These are phyloP conservation scores for Malurus melanocephalus DNA, from an alignment of 2,113 vertebrate species.

Conservation along the genomic window DNA sequence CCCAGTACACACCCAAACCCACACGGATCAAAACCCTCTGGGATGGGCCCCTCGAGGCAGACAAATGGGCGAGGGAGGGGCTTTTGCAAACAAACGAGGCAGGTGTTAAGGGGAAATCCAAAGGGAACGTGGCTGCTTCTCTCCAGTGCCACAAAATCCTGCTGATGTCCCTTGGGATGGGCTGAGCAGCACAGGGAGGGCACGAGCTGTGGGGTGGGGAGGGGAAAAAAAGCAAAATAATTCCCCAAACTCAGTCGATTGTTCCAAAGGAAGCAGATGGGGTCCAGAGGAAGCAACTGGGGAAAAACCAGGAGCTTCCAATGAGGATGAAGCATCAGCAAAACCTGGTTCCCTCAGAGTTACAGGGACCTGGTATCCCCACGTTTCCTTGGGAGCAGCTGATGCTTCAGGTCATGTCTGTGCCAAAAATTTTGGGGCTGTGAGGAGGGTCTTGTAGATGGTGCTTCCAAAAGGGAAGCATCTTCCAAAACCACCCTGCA, in stretches of 20 bases:
- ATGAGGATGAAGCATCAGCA: not conserved
- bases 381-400: not conserved
- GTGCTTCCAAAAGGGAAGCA: not conserved
- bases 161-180: not conserved
- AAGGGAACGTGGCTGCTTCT: not conserved
- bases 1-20: not conserved
- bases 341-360: not conserved
- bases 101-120: not conserved
- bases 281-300: not conserved
- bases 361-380: not conserved
- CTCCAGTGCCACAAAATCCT: not conserved
- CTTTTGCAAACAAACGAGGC: not conserved
- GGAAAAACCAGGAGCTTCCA: not conserved
- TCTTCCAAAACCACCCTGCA: not conserved
- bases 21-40: not conserved
- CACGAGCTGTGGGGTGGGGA: rapidly evolving
- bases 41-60: not conserved
- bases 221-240: not conserved
- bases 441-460: not conserved
- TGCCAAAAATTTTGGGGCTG: not conserved
- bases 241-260: not conserved
- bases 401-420: not conserved
- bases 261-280: not conserved
- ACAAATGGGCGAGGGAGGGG: not conserved
- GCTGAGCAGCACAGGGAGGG: not conserved